Base-by-base conservation (phyloP, 2,113 vertebrate genomes). In the Craseonycteris thonglongyai region DNA sequence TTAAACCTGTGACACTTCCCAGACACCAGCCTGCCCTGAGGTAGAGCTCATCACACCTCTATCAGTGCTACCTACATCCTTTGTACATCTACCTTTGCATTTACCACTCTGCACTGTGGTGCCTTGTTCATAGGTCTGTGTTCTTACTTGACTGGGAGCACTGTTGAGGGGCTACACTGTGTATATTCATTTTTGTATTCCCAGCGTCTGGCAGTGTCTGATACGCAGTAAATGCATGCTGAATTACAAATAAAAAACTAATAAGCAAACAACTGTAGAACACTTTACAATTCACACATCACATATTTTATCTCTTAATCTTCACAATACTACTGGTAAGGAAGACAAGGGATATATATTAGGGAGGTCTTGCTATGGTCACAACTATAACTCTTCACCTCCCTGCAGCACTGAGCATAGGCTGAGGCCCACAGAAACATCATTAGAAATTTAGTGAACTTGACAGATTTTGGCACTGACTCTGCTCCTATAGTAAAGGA, bases 171-270 rank as follows among this genome's bases (percentile, higher is more conserved):
- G 61, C 54, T 74, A 93, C 72, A 93, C 16, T 54, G 93, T 33
- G 47, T 69, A 82, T 75, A 90, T 71, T 83, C 63, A 90, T 93
- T 87, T 94, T 88, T 30, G 79, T 93, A 96, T 90, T 90, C 66
- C 22, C 35, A 93, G 65, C 33, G 91, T 66, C 74, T 96, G 87
- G 95, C 79, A 75, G 69, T 94, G 78, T 82, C 89, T 38, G 4
- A 86, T 35, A 93, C 51, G 59, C 45, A 65, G 76, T 82, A 94
- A 94, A 82, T 72, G 42, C 51, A 94, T 42, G 51, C 28, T 87
- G 58, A 89, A 72, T 80, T 91, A 89, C n/a, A 97, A 91, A 92
- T 86, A 94, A 91, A 72, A 80, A 95, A 91, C 38, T 80, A 94
- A 84, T 76, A 93, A 80, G 79, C 75, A 88, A 94, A 89, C 49